phyloP scores from a whole-genome alignment of 2,888 invertebrate species.

The Cephus spinipes region DNA sequence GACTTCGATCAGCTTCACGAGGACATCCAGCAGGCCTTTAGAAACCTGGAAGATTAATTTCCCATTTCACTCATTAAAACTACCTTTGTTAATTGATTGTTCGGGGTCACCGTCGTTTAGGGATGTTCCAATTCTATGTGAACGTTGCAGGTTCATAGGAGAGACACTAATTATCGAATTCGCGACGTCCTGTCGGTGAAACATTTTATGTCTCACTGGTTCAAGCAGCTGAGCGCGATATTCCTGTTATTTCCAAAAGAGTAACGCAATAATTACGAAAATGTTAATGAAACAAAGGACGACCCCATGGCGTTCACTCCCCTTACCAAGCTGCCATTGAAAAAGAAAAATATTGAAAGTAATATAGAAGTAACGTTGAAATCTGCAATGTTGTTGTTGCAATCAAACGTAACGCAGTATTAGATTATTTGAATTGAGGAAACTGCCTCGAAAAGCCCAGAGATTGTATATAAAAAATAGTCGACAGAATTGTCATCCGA shows the following conservation, averaged over 20 bases:
- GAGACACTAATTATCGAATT: neutral
- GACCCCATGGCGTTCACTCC: neutral
- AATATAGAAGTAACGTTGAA: neutral
- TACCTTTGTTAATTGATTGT: constrained; percentile 27
- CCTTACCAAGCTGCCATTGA: neutral
- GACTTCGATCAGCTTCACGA: constrained; percentile 98
- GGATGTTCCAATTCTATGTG: constrained; percentile 34
- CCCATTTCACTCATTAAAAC: constrained; percentile 25
- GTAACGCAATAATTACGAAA: neutral
- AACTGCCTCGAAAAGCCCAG: neutral
- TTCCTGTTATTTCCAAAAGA: neutral
- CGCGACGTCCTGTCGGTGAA: neutral
- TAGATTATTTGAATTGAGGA: neutral
- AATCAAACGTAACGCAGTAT: neutral
- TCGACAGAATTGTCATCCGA: neutral
- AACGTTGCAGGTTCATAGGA: neutral
- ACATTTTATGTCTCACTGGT: neutral
- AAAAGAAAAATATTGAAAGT: neutral
- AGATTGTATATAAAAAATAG: neutral
- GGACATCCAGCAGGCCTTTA: constrained; percentile 97
- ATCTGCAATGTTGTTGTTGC: neutral
- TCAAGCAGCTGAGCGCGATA: neutral
- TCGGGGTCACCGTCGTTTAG: constrained; percentile 37
- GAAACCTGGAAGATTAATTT: constrained; percentile 95
- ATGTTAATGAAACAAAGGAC: neutral